Percentiles rank a stretch among this genome's conserved stretches.
phyloP scores from a whole-genome alignment of 2,888 invertebrate genomes.

The Exephanes ischioxanthus region DNA sequence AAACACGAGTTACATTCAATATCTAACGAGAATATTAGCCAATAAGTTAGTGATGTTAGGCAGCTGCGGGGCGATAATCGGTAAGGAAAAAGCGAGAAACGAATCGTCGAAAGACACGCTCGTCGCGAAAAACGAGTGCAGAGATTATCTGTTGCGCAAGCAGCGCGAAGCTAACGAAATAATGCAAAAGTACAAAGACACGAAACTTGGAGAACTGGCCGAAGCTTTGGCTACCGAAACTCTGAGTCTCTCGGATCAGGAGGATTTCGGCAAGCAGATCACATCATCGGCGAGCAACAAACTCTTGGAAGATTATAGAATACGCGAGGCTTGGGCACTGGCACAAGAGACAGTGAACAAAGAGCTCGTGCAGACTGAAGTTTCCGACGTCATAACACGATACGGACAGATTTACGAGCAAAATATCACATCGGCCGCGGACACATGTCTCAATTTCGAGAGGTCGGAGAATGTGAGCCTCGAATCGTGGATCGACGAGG shows the following conservation, averaged over 20 bases:
- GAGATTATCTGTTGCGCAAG: slow-evolving; percentile 85
- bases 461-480: slow-evolving; percentile 89
- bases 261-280: slow-evolving; percentile 81
- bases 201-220: slow-evolving; percentile 90
- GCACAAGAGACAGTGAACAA: slow-evolving; percentile 91
- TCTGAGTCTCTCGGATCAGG: slow-evolving; percentile 85
- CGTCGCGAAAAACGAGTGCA: slow-evolving; percentile 74
- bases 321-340: slow-evolving; percentile 91
- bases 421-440: slow-evolving; percentile 75
- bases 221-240: slow-evolving; percentile 90
- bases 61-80: slow-evolving; percentile 45
- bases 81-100: slow-evolving; percentile 67
- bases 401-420: slow-evolving; percentile 90
- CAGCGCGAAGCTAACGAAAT: slow-evolving; percentile 88
- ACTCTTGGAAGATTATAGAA: slow-evolving; percentile 88
- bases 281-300: slow-evolving; percentile 84
- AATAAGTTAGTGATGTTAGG: slow-evolving; percentile 87
- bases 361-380: slow-evolving; percentile 92
- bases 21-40: slow-evolving; percentile 91
- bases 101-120: slow-evolving; percentile 77
- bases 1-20: slow-evolving; percentile 87
- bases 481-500: slow-evolving; percentile 91
- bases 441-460: slow-evolving; percentile 86
- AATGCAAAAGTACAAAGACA: slow-evolving; percentile 89
- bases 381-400: slow-evolving; percentile 90